Base-by-base conservation (phyloP, 2,797 vertebrate genomes). In the Anisognathus igniventris region DNA sequence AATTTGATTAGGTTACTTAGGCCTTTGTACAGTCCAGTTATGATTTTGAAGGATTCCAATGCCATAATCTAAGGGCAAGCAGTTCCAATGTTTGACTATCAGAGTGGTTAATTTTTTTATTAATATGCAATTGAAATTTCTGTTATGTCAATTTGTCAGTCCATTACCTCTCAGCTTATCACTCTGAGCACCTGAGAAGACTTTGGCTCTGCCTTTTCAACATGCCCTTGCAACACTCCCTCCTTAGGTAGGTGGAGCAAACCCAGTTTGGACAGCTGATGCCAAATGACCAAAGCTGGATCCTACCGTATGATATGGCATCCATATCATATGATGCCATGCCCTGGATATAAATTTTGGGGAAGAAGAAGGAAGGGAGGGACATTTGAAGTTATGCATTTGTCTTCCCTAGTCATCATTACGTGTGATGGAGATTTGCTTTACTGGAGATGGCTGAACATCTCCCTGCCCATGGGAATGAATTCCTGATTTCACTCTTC, bases 201-300 rank as follows among this genome's bases (percentile, higher is more conserved):
- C 4, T 37, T 58, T 22, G 45, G 2, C 21, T 68, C 35, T 31
- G 14, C 47, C 28, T 76, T 54, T 73, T 50, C 45, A 44, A 57
- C 13, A 53, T 1, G 4, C 0, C 9, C 9, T 62, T 33, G 8
- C 27, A 42, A 53, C 23, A 39, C 5, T 37, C 2, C 4, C 35
- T 75, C 12, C 28, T 60, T 40, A 31, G 9, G 17, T 8, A 44
- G 9, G 1, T 51, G 45, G 45, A 80, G 27, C 10, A 77, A 91
- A 77, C 7, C 8, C 13, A 73, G 7, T 2, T 50, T 31, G 35
- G 31, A 40, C 20, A 40, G 28, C 20, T 39, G 28, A 79, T 4
- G 4, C 3, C 39, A 73, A 65, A 39, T 51, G 17, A 66, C 16
- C 21, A 45, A 65, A 66, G 14, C 1, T 73, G 30, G n/a, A 28